Conservation (phyloP, 2,888 invertebrate genomes). For the Creontiades dilutus region DNA sequence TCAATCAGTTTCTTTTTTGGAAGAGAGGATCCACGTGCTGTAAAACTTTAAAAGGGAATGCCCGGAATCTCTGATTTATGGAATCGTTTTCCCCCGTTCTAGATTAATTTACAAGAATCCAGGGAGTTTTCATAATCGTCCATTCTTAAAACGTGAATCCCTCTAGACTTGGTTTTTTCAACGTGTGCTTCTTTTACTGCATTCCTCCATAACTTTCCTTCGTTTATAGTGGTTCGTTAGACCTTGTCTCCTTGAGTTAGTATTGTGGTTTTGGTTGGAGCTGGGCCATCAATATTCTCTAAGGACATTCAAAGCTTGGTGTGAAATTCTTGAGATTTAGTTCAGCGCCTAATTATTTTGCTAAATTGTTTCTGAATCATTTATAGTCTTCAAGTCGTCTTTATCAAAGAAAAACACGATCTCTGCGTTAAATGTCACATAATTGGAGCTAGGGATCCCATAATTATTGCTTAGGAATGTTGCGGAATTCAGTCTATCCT, state of each 20-base stretch:
- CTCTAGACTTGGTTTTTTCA: background rate
- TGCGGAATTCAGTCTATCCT: no score
- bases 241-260: background rate
- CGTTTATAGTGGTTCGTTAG: background rate
- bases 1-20: conserved; percentile 35
- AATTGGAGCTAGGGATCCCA: no score
- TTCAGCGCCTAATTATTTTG: no score
- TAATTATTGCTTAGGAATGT: no score
- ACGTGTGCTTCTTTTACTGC: background rate
- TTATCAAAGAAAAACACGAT: no score
- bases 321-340: no score
- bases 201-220: background rate
- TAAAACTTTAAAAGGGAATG: background rate
- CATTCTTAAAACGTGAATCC: conserved; percentile 3
- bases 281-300: no score
- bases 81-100: background rate
- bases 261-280: background rate
- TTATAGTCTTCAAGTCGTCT: no score
- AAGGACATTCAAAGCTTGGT: no score
- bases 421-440: no score
- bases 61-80: background rate
- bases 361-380: no score
- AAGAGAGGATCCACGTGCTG: conserved; percentile 10
- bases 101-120: background rate
- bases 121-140: background rate